Conservation (phyloP, 2,888 invertebrate genomes). For the Acronicta leporina region DNA sequence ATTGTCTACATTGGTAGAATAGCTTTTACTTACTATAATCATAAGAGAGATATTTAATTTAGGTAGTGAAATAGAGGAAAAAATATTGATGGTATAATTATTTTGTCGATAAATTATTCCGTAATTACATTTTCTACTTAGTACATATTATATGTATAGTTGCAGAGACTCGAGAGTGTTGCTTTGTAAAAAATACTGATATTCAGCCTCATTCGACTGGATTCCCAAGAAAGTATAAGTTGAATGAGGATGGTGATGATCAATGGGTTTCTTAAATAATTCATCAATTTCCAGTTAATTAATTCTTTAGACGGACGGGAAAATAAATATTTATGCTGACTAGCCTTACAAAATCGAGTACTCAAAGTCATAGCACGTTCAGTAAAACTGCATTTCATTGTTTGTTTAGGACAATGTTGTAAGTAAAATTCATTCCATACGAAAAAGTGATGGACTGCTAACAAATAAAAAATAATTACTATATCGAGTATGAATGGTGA, state of each 20-base stretch:
- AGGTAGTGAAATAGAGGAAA: no score
- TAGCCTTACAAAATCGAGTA: slow-evolving; percentile 11
- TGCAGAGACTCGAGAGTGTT: no score
- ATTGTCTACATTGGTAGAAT: slow-evolving; percentile 26
- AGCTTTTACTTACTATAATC: no score
- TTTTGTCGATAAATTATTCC: no score
- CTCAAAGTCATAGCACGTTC: not conserved
- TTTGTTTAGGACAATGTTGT: slow-evolving; percentile 44
- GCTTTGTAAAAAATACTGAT: no score
- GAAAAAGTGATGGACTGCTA: slow-evolving; percentile 16
- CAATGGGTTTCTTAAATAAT: not conserved
- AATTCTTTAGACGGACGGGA: not conserved
- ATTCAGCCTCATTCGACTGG: no score
- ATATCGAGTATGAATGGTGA: slow-evolving; percentile 56
- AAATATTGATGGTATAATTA: no score
- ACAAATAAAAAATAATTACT: slow-evolving; percentile 44
- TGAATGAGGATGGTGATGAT: no score
- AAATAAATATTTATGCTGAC: slow-evolving; percentile 15
- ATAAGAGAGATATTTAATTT: no score
- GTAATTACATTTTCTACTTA: no score
- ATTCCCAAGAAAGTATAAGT: no score
- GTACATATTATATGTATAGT: no score
- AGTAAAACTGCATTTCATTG: slow-evolving; percentile 45
- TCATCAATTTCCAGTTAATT: slow-evolving; percentile 16
- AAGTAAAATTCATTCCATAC: slow-evolving; percentile 16